These are phyloP conservation scores for Propithecus coquereli DNA, from an alignment of 2,113 vertebrate species.

Conservation along the genomic window DNA sequence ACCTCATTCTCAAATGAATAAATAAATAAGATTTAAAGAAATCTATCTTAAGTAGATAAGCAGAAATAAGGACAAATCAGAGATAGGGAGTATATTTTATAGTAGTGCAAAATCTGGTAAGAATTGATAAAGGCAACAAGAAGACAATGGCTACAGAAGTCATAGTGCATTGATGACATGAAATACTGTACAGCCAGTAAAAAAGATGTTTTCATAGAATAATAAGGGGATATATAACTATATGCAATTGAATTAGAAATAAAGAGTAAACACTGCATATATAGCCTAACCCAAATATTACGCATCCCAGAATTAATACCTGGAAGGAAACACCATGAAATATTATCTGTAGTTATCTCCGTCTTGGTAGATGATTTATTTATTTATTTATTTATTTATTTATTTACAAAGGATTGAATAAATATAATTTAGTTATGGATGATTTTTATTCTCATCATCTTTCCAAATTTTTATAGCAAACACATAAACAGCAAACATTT, in stretches of 20 bases:
- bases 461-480: neutral
- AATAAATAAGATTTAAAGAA: conserved; percentile 32
- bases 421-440: neutral
- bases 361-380: neutral
- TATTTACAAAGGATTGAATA: no score
- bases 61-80: neutral
- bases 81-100: neutral
- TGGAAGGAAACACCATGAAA: neutral
- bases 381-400: no score
- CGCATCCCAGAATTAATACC: neutral
- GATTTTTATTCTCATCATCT: neutral
- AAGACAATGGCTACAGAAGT: neutral
- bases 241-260: neutral
- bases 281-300: neutral
- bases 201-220: neutral
- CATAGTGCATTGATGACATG: neutral
- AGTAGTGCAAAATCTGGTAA: neutral
- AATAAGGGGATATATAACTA: neutral
- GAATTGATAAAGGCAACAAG: neutral
- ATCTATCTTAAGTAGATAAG: neutral
- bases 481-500: neutral
- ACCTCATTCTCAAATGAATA: conserved; percentile 22
- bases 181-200: neutral
- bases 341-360: neutral
- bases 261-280: neutral